These are phyloP conservation scores for Gandaritis pyraliata DNA, from an alignment of 2,888 invertebrate species.

Conservation along the genomic window DNA sequence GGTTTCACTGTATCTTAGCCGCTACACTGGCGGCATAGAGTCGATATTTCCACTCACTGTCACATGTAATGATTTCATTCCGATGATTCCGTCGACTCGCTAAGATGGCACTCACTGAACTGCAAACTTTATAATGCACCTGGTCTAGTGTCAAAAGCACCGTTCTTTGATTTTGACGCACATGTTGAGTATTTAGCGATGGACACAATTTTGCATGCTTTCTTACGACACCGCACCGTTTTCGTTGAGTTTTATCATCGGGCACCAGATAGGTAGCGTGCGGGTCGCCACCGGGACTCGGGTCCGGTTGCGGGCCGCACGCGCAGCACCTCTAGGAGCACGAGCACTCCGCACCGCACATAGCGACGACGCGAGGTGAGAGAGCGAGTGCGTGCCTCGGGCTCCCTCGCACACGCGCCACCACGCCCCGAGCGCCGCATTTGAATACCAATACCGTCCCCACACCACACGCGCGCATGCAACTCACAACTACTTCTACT, in stretches of 20 bases:
- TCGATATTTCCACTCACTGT: conserved; percentile 86
- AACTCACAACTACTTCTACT: conserved; percentile 82
- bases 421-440: conserved; percentile 85
- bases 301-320: conserved; percentile 59
- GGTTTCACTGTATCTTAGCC: conserved; percentile 63
- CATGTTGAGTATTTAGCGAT: conserved; percentile 85
- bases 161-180: conserved; percentile 83
- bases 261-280: conserved; percentile 79
- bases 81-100: conserved; percentile 57
- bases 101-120: conserved; percentile 85
- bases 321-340: conserved; percentile 79
- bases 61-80: conserved; percentile 88
- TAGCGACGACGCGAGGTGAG: conserved; percentile 83
- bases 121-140: conserved; percentile 83
- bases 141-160: conserved; percentile 83
- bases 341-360: conserved; percentile 74
- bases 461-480: conserved; percentile 84
- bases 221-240: conserved; percentile 82
- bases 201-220: conserved; percentile 85
- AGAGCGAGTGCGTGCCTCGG: conserved; percentile 80
- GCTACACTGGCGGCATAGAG: conserved; percentile 61
- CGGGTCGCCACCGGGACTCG: conserved; percentile 54
- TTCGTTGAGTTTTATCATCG: conserved; percentile 82
- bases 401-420: conserved; percentile 60
- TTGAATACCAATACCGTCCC: conserved; percentile 89